Base-by-base conservation (phyloP, 2,888 invertebrate genomes). In the Drosophila mettleri region DNA sequence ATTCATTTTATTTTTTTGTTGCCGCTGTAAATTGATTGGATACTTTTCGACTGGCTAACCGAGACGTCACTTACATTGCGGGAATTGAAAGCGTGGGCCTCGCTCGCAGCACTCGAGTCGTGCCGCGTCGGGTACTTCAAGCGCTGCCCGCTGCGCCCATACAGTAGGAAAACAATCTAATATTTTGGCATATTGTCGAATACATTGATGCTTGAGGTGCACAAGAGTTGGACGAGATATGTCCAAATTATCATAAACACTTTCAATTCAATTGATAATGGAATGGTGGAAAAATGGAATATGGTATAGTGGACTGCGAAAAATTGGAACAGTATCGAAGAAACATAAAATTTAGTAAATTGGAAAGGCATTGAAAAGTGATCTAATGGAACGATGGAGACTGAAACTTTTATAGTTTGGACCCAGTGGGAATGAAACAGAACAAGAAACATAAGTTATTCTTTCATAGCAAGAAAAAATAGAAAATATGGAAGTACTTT, bases 11-110 rank as follows among this genome's bases (percentile, higher is more conserved):
- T 14, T 31, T 51, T 51, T 53, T 39, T 45, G 38, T 39, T 41
- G 57, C 20, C 41, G 64, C 49, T 74, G 74, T 74, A 77, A 74
- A 77, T 77, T 74, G 78, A 74, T 74, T 74, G 53, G 48, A 48
- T 55, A 59, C 43, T 55, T 53, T 34, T 46, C 22, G 39, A 24
- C 41, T 67, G 41, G 48, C 51, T 43, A 52, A 38, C 72, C 51
- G 61, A 76, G 54, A 71, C 43, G 49, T 62, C 55, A 48, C 39
- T 67, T 67, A 72, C 78, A 72, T 51, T 29, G 49, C 41, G 45
- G 24, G 48, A 46, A 46, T 33, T 20, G 31, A 48, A 48, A 31
- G 31, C 61, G 59, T 55, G 59, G 55, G 62, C 55, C 41, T 38
- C 33, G 39, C 12, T n/a, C 31, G 29, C 2, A 49, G 9, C 63